These are phyloP conservation scores for Dinocampus coccinellae DNA, from an alignment of 2,888 invertebrate genomes.

Conservation along the genomic window DNA sequence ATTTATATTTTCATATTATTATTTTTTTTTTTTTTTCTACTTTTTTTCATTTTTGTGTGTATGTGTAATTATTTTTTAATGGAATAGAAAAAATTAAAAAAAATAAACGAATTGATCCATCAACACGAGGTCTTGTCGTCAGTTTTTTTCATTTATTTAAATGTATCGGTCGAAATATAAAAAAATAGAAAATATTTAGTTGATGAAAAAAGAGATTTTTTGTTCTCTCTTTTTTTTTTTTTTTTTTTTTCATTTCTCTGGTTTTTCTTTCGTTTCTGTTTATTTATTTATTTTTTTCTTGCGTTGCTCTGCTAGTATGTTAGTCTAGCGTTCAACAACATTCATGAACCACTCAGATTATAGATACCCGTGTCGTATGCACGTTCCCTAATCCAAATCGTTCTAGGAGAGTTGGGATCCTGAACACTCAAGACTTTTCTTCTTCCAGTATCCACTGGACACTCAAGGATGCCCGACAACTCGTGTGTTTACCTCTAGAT, in stretches of 20 bases:
- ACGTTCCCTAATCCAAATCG: constrained; percentile 43
- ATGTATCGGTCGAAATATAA: too few species aligned
- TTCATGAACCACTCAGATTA: constrained; percentile 40
- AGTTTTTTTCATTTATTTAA: too few species aligned
- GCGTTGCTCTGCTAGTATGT: constrained; percentile 12
- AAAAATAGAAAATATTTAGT: too few species aligned
- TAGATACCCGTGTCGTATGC: constrained; percentile 42
- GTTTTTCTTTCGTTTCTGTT: too few species aligned
- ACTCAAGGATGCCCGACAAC: not conserved
- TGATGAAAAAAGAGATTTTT: too few species aligned
- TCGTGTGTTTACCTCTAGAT: constrained; percentile 4
- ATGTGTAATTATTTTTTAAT: too few species aligned
- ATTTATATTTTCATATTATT: too few species aligned
- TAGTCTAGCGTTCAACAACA: constrained; percentile 34
- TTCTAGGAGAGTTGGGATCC: constrained; percentile 39
- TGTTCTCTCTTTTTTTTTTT: constrained; percentile 2
- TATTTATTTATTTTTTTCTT: too few species aligned
- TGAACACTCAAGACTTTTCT: constrained; percentile 32
- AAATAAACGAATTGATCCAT: not conserved
- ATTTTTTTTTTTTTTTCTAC: not conserved
- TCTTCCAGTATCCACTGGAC: not conserved
- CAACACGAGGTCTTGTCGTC: not conserved
- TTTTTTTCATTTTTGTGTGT: too few species aligned
- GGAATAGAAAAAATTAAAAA: not conserved
- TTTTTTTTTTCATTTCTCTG: too few species aligned